Evolutionary conservation across 2,888 invertebrate genomes (phyloP).

Genomic region (Meiosimyza platycephala): DNA sequence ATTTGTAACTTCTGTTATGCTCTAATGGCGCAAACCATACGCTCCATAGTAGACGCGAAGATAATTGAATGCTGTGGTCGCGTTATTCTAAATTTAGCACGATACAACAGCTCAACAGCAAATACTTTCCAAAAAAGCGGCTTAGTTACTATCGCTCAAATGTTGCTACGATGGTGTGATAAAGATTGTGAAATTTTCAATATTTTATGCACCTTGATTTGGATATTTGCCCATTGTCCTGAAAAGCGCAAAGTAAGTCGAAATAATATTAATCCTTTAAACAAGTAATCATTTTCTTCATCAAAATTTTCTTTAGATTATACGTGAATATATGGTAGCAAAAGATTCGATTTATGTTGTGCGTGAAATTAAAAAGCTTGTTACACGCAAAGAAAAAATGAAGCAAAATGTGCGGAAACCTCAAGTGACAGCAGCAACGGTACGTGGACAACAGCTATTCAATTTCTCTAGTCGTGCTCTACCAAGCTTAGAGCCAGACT

Average conservation of each 20-base stretch:
- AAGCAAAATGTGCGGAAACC: slow-evolving; percentile 62
- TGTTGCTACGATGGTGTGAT: slow-evolving; percentile 76
- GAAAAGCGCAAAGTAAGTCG: slow-evolving; percentile 58
- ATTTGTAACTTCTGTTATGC: slow-evolving; percentile 66
- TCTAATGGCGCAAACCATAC: slow-evolving; percentile 67
- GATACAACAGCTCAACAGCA: slow-evolving; percentile 72
- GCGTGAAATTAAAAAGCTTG: slow-evolving; percentile 65
- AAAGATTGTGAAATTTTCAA: slow-evolving; percentile 75
- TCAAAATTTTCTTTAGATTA: slow-evolving; percentile 54
- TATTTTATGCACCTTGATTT: slow-evolving; percentile 74
- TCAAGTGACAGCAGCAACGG: slow-evolving; percentile 38
- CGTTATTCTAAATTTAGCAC: slow-evolving; percentile 76
- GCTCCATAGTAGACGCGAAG: slow-evolving; percentile 66
- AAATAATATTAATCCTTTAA: neutral
- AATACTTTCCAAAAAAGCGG: slow-evolving; percentile 73
- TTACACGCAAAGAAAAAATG: slow-evolving; percentile 67
- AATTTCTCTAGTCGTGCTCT: slow-evolving; percentile 54
- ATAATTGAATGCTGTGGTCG: slow-evolving; percentile 66
- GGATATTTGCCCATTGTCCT: slow-evolving; percentile 71
- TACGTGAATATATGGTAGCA: slow-evolving; percentile 64
- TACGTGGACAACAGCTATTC: slow-evolving; percentile 42
- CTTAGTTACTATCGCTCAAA: slow-evolving; percentile 72
- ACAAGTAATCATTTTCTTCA: neutral
- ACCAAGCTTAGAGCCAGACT: slow-evolving; percentile 66
- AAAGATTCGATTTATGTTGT: slow-evolving; percentile 65